phyloP scores from a whole-genome alignment of 2,888 invertebrate genomes.

The Trichogramma dendrolimi region DNA sequence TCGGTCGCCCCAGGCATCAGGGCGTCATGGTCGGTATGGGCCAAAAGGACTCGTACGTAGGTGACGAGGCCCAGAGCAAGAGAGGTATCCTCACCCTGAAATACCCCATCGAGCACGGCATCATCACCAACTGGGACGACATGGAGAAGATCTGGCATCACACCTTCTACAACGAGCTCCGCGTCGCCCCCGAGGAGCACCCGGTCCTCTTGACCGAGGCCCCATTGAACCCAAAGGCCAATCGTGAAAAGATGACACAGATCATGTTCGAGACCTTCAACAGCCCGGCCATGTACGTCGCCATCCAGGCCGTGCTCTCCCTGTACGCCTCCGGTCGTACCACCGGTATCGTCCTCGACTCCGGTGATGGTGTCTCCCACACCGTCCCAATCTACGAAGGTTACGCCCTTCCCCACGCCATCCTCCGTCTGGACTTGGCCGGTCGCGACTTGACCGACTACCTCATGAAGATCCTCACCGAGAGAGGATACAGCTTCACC shows the following conservation, averaged over 20 bases:
- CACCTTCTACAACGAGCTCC: conserved; percentile 76
- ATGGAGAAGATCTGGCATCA: conserved; percentile 89
- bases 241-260: conserved; percentile 77
- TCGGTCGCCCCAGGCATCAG: conserved; percentile 59
- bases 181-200: conserved; percentile 77
- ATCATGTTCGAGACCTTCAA: conserved; percentile 62
- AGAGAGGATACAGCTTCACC: conserved; percentile 59
- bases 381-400: conserved; percentile 58
- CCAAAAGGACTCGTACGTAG: conserved; percentile 56
- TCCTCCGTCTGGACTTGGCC: conserved; percentile 59
- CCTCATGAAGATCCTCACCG: conserved; percentile 60
- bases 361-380: conserved; percentile 54
- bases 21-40: conserved; percentile 50
- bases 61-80: conserved; percentile 60
- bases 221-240: conserved; percentile 74
- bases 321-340: conserved; percentile 57
- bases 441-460: conserved; percentile 62
- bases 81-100: conserved; percentile 58
- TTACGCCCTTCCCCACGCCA: conserved; percentile 63
- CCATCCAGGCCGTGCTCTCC: conserved; percentile 53
- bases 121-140: conserved; percentile 79
- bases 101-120: conserved; percentile 75
- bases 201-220: conserved; percentile 76
- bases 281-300: conserved; percentile 55
- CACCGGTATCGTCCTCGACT: conserved; percentile 56